Evolutionary conservation across 2,113 vertebrate species (phyloP), one percentile per base, ranked within the genome.

Genomic region (Accipiter virgatus): DNA sequence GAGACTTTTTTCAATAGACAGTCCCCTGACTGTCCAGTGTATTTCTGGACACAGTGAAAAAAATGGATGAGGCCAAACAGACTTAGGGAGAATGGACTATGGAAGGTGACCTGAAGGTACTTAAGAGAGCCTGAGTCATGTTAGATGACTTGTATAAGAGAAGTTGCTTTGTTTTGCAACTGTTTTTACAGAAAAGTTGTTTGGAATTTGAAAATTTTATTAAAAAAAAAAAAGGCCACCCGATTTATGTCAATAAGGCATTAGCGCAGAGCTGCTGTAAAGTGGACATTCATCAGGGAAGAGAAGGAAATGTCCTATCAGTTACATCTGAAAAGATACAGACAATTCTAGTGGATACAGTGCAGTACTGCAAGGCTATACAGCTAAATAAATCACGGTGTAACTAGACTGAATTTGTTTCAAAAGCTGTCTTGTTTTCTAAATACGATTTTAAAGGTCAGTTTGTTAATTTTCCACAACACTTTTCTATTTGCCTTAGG

Each of bases 381-480:
- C 27, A 80, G 20, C 29, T 58, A 45, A 94, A 94, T 84, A 85
- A 45, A 40, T 55, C 55, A 83, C 3, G 0, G 5, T 84, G n/a
- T 48, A 63, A 62, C 34, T 50, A 68, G 32, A 25, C 12, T 16
- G 40, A 68, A 61, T 68, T 74, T 73, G 25, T 79, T 74, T 89
- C 23, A 66, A 55, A 67, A 67, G 63, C 73, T 94, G 13, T 59
- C 43, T 45, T 73, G 22, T 72, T 84, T 86, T 90, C 89, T 66
- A 96, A 81, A 68, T 94, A 50, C 53, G 56, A 77, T 82, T 94
- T 42, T 55, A 91, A 88, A 86, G 77, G 78, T 74, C 29, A 73
- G 3, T 43, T 55, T 96, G 27, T 81, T 92, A 77, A 88, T 93
- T 96, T 97, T 58, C 66, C 88, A 94, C 63, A 58, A 79, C 78